phyloP scores from a whole-genome alignment of 2,113 vertebrate species.

The Psittacara wagleri region DNA sequence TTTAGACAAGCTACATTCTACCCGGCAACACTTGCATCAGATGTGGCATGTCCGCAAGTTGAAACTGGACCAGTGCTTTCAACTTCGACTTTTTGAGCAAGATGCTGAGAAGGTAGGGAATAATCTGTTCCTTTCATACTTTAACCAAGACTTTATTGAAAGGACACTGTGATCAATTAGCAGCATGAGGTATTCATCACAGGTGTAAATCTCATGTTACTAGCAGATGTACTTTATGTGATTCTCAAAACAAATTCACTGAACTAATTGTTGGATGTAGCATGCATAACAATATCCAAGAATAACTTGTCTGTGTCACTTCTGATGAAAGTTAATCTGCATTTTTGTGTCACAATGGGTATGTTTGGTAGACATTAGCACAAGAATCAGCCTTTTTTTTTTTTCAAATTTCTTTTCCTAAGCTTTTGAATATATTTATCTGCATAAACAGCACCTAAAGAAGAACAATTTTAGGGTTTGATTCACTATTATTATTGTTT shows the following conservation, averaged over 20 bases:
- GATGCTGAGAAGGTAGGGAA: conserved; percentile 94
- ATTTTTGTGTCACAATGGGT: neutral
- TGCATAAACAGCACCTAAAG: neutral
- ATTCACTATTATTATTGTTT: conserved; percentile 6
- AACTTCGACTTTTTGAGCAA: conserved; percentile 95
- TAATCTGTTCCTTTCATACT: neutral
- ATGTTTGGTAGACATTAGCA: neutral
- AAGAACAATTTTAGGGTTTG: neutral
- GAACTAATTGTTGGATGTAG: neutral
- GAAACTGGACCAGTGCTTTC: conserved; percentile 98
- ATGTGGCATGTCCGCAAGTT: conserved; percentile 97
- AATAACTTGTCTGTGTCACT: conserved; percentile 1
- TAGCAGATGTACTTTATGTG: neutral
- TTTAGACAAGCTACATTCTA: conserved; percentile 97
- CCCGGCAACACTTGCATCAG: conserved; percentile 94
- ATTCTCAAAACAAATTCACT: neutral
- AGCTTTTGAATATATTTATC: conserved; percentile 15
- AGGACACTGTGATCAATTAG: neutral
- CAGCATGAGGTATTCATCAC: neutral
- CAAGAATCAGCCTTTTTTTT: neutral
- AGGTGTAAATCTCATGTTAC: neutral
- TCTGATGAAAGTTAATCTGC: conserved; percentile 16
- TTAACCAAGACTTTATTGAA: neutral
- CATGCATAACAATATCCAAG: neutral
- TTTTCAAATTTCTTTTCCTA: neutral